phyloP scores from a whole-genome alignment of 1,140 invertebrate genomes.

The Hesperophylax magnus region DNA sequence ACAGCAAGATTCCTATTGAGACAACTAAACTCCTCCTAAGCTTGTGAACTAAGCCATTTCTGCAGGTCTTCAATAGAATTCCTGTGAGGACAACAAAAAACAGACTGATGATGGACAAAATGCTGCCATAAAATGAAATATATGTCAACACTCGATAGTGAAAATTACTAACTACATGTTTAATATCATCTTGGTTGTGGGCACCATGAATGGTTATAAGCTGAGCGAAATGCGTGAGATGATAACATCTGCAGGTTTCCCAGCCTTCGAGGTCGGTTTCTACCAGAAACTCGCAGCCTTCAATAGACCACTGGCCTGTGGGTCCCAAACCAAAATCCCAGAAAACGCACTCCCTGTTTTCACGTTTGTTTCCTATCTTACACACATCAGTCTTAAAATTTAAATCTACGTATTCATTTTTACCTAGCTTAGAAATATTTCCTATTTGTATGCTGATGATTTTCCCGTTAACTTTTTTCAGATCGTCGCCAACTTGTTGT shows the following conservation, averaged over 20 bases:
- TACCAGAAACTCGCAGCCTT: constrained; percentile 61
- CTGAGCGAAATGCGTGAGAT: constrained; percentile 70
- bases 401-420: constrained; percentile 65
- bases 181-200: too few relatives aligned
- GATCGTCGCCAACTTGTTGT: too few relatives aligned
- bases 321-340: constrained; percentile 66
- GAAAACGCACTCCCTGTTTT: constrained; percentile 64
- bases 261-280: constrained; percentile 55
- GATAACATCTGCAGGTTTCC: constrained; percentile 67
- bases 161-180: not conserved
- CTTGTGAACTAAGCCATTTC: constrained; percentile 68
- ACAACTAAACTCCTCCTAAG: constrained; percentile 68
- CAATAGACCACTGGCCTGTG: constrained; percentile 63
- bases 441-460: constrained; percentile 60
- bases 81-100: constrained; percentile 65
- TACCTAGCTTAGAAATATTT: constrained; percentile 61
- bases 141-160: constrained; percentile 60
- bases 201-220: constrained; percentile 58
- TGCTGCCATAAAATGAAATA: constrained; percentile 65
- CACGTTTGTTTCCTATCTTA: constrained; percentile 57
- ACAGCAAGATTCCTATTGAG: constrained; percentile 62
- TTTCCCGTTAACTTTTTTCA: constrained; percentile 58
- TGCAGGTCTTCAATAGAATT: constrained; percentile 65
- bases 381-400: constrained; percentile 60
- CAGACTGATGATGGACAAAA: constrained; percentile 65